Base-by-base conservation (phyloP, 2,113 vertebrate species). In the Takifugu flavidus region DNA sequence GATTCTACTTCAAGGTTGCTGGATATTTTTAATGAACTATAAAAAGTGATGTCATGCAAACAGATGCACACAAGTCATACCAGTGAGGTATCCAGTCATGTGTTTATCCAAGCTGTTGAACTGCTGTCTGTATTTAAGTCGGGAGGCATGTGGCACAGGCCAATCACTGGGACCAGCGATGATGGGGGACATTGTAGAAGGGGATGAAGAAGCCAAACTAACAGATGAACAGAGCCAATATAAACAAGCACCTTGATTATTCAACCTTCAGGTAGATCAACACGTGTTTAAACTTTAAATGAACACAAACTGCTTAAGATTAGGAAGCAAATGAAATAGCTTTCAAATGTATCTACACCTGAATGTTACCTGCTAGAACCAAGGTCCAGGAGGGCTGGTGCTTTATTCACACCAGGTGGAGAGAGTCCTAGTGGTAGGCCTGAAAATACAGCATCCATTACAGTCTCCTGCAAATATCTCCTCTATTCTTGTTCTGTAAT, bases 81-180 rank as follows among this genome's bases (percentile, higher is more conserved):
- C 97, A 87, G 95, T 94, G 49, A 99, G 93, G 82, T 93, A 94
- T 29, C 97, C 96, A 66, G 79, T 92, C 95, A 98, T 99, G 54
- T 91, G 89, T 87, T 96, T 98, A 83, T 99, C 97, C 77, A 99
- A 90, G 79, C 89, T 89, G 78, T 99, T 98, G 89, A 99, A 99
- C 80, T 95, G 95, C 80, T 98, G 97, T 61, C 95, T 94, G 82
- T 99, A 98, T 85, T 96, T 98, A 72, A 99, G 92, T 74, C 95
- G 92, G 67, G 94, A 92, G 47, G 94, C 87, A 69, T 97, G 95
- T 65, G 97, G 96, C 80, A 99, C 94, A 0, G 94, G 94, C 97
- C 97, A 99, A 75, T 98, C 96, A 39, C 86, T 89, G 50, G 90
- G 87, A 6, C 11, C 78, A 51, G 81, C 66, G 52, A 77, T 85